Evolutionary conservation across 2,888 invertebrate genomes (phyloP), one percentile per base, ranked within the genome.

Genomic region (Rugalucina vietnamica): DNA sequence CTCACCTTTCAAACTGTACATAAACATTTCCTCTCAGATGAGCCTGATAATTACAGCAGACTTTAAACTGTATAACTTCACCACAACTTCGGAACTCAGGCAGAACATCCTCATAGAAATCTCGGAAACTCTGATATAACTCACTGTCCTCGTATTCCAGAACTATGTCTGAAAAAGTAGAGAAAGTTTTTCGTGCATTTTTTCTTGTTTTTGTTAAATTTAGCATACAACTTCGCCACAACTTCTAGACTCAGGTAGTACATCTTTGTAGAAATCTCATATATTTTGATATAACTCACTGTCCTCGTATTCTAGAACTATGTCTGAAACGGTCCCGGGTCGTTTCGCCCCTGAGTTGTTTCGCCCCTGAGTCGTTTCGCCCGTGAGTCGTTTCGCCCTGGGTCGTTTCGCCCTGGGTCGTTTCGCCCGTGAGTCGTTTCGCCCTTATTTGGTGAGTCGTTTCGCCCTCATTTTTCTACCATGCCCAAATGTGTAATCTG

Each of bases 21-120:
- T 98, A 98, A 39, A 98, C 97, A 95, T 99, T 98, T 0, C 99
- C 99, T 60, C 98, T 96, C 21, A 99, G 96, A 95, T 99, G 98
- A 71, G 97, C 96, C 94, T 98, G 97, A 77, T 96, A 96, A 94
- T 99, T 99, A 91, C 97, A 96, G 93, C 98, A 98, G 4, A 97
- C 97, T 95, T 97, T 97, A 93, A 96, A 95, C 91, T 95, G 95
- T 8, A 95, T 87, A 10, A 96, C 94, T 34, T 91, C 91, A 10
- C 96, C 96, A 81, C 91, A 91, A 36, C 90, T 92, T 93, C 97
- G 96, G 93, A 99, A 96, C 95, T 99, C 98, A 1, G 97, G 96
- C 49, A 98, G 94, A 18, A 98, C 97, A 95, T 99, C 98, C 88
- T 96, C 96, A 93, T 97, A 98, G 95, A 98, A 98, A 21, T 97